Evolutionary conservation across 2,113 vertebrate species (phyloP).

Genomic region (Pipra filicauda): DNA sequence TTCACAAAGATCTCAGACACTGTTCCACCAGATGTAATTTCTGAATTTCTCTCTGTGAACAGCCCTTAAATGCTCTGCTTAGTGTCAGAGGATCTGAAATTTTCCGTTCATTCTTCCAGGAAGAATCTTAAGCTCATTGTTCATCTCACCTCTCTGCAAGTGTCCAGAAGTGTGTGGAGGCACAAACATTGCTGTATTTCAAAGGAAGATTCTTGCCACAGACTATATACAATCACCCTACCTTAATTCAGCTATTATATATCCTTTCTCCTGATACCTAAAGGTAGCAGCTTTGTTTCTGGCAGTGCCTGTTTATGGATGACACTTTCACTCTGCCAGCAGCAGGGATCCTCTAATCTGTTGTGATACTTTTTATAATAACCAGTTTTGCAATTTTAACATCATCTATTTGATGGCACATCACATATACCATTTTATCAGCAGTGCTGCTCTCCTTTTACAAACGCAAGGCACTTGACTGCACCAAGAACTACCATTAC

Average conservation of each 20-base stretch:
- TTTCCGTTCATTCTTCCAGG: neutral
- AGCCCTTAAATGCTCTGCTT: neutral
- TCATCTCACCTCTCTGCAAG: neutral
- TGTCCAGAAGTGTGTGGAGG: neutral
- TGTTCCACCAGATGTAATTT: neutral
- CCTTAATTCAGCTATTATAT: neutral
- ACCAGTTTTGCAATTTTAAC: neutral
- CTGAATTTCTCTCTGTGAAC: neutral
- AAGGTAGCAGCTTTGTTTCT: neutral
- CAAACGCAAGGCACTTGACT: neutral
- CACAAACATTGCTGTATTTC: neutral
- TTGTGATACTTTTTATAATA: neutral
- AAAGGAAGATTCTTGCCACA: neutral
- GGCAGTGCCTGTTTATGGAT: neutral
- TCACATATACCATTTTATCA: neutral
- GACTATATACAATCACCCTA: neutral
- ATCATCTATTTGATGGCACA: neutral
- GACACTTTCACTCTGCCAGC: neutral
- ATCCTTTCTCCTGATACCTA: neutral
- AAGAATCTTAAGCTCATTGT: neutral
- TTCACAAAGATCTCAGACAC: neutral
- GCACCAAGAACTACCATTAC: neutral
- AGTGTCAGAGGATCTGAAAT: neutral
- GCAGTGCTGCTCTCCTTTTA: neutral
- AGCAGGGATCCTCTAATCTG: neutral